These are phyloP conservation scores for Conistra vaccinii DNA, from an alignment of 2,888 invertebrate species.

Conservation along the genomic window DNA sequence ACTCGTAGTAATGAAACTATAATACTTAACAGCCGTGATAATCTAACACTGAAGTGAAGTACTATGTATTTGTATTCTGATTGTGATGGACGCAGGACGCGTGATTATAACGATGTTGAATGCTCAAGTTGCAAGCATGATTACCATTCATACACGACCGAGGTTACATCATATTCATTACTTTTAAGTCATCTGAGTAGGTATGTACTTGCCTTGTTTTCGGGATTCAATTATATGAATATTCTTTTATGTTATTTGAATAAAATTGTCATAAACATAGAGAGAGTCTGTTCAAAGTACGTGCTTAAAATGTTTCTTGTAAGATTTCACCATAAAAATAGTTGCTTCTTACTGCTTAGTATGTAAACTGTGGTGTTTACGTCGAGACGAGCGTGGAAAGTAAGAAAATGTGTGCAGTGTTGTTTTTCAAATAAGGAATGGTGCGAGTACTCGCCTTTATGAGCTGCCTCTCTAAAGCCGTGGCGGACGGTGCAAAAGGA, in stretches of 20 bases:
- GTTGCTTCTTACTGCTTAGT: conserved; percentile 55
- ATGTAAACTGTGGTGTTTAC: conserved; percentile 69
- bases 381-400: conserved; percentile 67
- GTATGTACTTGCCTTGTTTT: background rate
- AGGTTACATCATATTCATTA: conserved; percentile 6
- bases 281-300: conserved; percentile 44
- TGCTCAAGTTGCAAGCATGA: conserved; percentile 11
- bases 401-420: conserved; percentile 69
- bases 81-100: conserved; percentile 12
- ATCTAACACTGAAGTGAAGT: conserved; percentile 5
- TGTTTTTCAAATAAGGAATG: conserved; percentile 74
- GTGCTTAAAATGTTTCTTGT: conserved; percentile 47
- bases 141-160: conserved; percentile 4
- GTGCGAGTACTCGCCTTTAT: conserved; percentile 65
- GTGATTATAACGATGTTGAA: conserved; percentile 24
- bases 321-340: conserved; percentile 63
- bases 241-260: conserved; percentile 5
- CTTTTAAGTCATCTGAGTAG: background rate
- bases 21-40: background rate
- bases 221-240: background rate
- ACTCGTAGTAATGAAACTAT: conserved; percentile 5
- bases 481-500: conserved; percentile 61
- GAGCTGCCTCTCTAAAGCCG: conserved; percentile 58
- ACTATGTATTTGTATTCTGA: conserved; percentile 28
- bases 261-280: conserved; percentile 35